Evolutionary conservation across 2,797 vertebrate species (phyloP).

Genomic region (Ctenosaura bakeri): DNA sequence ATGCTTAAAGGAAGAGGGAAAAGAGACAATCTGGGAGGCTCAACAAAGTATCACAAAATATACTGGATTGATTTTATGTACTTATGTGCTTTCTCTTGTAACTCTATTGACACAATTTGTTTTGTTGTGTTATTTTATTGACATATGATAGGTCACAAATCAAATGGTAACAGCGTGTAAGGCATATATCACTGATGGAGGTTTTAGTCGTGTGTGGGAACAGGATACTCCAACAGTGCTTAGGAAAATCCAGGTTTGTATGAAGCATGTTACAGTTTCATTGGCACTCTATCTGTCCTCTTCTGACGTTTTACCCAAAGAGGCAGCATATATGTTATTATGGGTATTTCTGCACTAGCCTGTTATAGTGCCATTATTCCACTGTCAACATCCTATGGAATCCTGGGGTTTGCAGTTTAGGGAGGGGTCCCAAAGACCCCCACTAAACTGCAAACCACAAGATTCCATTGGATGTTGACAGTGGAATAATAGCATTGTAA

Average conservation of each 20-base stretch:
- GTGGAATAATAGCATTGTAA: too few relatives aligned
- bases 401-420: too few relatives aligned
- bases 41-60: neutral
- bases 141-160: slow-evolving; percentile 83
- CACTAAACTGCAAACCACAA: too few relatives aligned
- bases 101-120: neutral
- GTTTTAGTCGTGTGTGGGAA: slow-evolving; percentile 83
- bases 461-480: too few relatives aligned
- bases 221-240: slow-evolving; percentile 81
- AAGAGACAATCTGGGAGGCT: neutral
- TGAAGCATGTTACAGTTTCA: slow-evolving; percentile 16
- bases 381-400: too few relatives aligned
- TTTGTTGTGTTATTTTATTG: slow-evolving; percentile 32
- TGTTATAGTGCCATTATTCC: too few relatives aligned
- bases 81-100: neutral
- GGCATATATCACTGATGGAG: slow-evolving; percentile 86
- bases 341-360: too few relatives aligned
- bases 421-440: too few relatives aligned
- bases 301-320: slow-evolving; percentile 17
- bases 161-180: slow-evolving; percentile 88
- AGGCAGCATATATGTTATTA: neutral
- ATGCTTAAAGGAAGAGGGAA: neutral
- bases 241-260: slow-evolving; percentile 85
- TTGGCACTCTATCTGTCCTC: neutral
- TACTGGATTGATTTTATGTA: neutral